Conservation (phyloP, 2,888 invertebrate genomes). For the Elegia similella region DNA sequence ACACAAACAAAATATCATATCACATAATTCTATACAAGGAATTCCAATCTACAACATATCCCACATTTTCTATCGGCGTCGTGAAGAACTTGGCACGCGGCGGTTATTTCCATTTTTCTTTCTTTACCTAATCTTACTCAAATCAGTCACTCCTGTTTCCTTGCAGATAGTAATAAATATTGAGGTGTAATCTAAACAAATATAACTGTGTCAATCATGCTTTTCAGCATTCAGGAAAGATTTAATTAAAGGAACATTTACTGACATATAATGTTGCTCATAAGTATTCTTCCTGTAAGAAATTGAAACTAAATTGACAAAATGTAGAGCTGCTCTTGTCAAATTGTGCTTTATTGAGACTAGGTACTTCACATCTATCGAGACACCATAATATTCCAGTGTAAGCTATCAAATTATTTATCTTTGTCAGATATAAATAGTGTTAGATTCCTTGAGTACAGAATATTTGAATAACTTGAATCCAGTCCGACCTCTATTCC, state of each 20-base stretch:
- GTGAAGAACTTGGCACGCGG: slow-evolving; percentile 62
- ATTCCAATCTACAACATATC: slow-evolving; percentile 30
- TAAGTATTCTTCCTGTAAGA: no score
- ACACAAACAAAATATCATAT: slow-evolving; percentile 46
- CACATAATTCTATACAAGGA: slow-evolving; percentile 42
- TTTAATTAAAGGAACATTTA: background rate
- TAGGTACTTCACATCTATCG: slow-evolving; percentile 8
- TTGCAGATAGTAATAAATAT: slow-evolving; percentile 35
- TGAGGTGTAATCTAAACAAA: background rate
- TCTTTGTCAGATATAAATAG: background rate
- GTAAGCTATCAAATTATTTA: slow-evolving; percentile 4
- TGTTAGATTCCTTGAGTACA: slow-evolving; percentile 25
- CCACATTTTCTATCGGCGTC: slow-evolving; percentile 34
- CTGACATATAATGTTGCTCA: no score
- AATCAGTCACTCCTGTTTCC: slow-evolving; percentile 61
- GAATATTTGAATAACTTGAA: background rate
- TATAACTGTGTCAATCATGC: slow-evolving; percentile 15
- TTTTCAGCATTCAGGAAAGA: background rate
- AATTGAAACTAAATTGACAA: background rate
- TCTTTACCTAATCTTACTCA: slow-evolving; percentile 57
- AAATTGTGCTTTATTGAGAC: background rate
- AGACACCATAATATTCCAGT: slow-evolving; percentile 9
- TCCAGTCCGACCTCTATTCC: no score
- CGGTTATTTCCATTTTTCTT: slow-evolving; percentile 49
- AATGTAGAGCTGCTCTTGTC: background rate